phyloP scores from a whole-genome alignment of 2,888 invertebrate species.

The Catotricha subobsoleta region DNA sequence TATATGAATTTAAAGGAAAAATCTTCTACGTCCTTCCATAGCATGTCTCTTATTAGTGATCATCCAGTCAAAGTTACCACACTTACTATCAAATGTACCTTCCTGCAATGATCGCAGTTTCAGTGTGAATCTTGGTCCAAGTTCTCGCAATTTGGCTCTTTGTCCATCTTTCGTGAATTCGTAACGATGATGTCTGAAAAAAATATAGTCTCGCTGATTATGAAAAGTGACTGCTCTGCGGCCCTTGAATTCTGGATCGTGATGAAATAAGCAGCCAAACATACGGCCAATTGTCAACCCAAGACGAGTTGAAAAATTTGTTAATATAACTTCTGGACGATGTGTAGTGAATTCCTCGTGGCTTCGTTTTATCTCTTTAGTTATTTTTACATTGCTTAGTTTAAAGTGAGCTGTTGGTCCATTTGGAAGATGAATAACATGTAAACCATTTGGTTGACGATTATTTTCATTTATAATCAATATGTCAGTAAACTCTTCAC shows the following conservation, averaged over 20 bases:
- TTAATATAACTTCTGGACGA: constrained; percentile 87
- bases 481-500: constrained; percentile 69
- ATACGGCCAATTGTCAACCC: constrained; percentile 82
- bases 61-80: constrained; percentile 94
- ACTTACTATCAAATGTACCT: constrained; percentile 93
- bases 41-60: constrained; percentile 77
- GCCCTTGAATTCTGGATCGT: constrained; percentile 88
- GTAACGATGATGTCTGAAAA: constrained; percentile 96
- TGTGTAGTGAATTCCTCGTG: constrained; percentile 70
- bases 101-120: constrained; percentile 83
- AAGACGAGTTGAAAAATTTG: constrained; percentile 87
- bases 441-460: constrained; percentile 78
- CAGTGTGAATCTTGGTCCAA: constrained; percentile 95
- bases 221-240: constrained; percentile 91
- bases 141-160: constrained; percentile 60
- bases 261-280: constrained; percentile 87
- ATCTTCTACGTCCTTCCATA: constrained; percentile 84
- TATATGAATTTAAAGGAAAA: constrained; percentile 52
- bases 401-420: constrained; percentile 96
- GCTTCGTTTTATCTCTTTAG: constrained; percentile 61
- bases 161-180: constrained; percentile 70
- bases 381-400: constrained; percentile 78
- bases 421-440: constrained; percentile 84
- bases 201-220: constrained; percentile 97
- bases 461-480: constrained; percentile 88